These are phyloP conservation scores for Cheilosia vulpina DNA, from an alignment of 2,888 invertebrate species.

Conservation along the genomic window DNA sequence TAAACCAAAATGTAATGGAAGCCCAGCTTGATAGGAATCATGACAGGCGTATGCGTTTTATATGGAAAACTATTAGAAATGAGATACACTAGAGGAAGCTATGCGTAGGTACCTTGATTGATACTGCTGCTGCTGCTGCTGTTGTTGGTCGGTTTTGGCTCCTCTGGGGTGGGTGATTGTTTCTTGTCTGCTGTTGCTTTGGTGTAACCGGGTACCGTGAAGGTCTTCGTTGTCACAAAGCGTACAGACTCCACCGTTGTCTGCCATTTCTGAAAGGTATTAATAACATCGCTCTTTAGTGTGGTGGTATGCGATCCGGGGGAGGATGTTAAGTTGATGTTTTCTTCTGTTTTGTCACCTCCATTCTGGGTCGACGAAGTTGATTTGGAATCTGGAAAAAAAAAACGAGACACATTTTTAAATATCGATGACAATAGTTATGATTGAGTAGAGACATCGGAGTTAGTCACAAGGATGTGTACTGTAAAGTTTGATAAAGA, in stretches of 20 bases:
- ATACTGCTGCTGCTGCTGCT: neutral
- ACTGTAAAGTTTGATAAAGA: neutral
- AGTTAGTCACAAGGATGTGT: slow-evolving; percentile 2
- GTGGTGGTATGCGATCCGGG: slow-evolving; percentile 69
- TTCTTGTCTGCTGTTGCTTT: slow-evolving; percentile 56
- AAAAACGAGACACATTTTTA: neutral
- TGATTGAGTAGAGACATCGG: neutral
- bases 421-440: neutral
- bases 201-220: slow-evolving; percentile 78
- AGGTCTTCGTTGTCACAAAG: slow-evolving; percentile 82
- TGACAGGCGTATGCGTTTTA: slow-evolving; percentile 73
- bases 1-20: slow-evolving; percentile 66
- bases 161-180: slow-evolving; percentile 49
- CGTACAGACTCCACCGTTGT: slow-evolving; percentile 83
- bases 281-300: slow-evolving; percentile 81
- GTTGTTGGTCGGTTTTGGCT: slow-evolving; percentile 35
- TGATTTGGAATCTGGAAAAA: slow-evolving; percentile 36
- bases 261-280: slow-evolving; percentile 83
- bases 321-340: slow-evolving; percentile 48
- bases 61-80: slow-evolving; percentile 70
- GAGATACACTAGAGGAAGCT: slow-evolving; percentile 22
- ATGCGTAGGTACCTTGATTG: slow-evolving; percentile 59
- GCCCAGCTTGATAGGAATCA: slow-evolving; percentile 59
- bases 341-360: slow-evolving; percentile 51
- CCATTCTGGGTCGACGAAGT: slow-evolving; percentile 47